These are phyloP conservation scores for Pleuronectes platessa DNA, from an alignment of 2,113 vertebrate genomes.

Conservation along the genomic window DNA sequence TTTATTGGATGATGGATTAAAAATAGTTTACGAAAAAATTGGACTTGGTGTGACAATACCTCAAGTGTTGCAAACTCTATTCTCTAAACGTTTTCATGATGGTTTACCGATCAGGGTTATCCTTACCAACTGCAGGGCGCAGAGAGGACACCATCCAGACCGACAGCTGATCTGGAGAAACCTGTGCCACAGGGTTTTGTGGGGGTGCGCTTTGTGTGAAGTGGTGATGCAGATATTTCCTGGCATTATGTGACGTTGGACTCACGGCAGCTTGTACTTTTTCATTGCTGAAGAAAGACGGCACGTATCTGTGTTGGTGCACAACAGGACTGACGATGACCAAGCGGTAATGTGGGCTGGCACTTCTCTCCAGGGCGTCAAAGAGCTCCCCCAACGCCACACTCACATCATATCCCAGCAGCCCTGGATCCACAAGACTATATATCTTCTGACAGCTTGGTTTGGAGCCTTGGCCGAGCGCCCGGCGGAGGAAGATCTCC, in stretches of 20 bases:
- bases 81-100: too few species aligned
- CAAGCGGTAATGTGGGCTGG: constrained; percentile 69
- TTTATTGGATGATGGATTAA: too few species aligned
- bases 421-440: constrained; percentile 77
- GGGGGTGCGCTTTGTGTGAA: constrained; percentile 38
- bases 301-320: constrained; percentile 80
- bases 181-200: constrained; percentile 12
- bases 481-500: constrained; percentile 83
- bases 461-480: constrained; percentile 57
- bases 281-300: constrained; percentile 80
- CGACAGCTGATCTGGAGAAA: constrained; percentile 74
- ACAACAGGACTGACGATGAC: constrained; percentile 76
- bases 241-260: constrained; percentile 38
- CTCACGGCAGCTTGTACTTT: constrained; percentile 73
- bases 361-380: constrained; percentile 69
- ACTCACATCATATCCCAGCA: constrained; percentile 81
- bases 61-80: too few species aligned
- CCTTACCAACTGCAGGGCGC: constrained; percentile 82
- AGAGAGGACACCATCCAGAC: constrained; percentile 80
- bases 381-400: constrained; percentile 74
- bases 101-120: too few species aligned
- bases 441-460: constrained; percentile 77
- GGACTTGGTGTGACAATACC: too few species aligned
- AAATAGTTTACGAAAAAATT: too few species aligned
- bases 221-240: constrained; percentile 75